phyloP scores from a whole-genome alignment of 2,888 invertebrate species.

The Brachylomia viminalis region DNA sequence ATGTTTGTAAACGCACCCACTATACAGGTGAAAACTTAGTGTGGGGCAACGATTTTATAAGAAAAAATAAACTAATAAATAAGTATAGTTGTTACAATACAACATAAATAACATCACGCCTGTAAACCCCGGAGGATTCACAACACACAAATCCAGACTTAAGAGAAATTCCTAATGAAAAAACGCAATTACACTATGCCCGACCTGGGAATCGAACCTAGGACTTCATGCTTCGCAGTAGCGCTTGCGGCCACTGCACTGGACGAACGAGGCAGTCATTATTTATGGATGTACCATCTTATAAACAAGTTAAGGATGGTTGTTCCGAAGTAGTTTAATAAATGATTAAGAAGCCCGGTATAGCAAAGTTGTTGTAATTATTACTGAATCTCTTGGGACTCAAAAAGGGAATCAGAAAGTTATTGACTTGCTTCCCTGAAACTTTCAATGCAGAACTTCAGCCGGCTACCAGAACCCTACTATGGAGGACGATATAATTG shows the following conservation, averaged over 20 bases:
- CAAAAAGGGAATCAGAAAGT: constrained; percentile 35
- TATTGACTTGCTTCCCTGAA: constrained; percentile 10
- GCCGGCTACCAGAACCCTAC: neutral
- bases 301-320: constrained; percentile 1
- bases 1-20: too few species aligned
- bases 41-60: too few species aligned
- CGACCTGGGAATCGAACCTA: too few species aligned
- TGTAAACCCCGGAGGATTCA: too few species aligned
- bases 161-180: neutral
- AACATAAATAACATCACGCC: neutral
- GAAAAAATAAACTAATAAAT: too few species aligned
- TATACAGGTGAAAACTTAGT: too few species aligned
- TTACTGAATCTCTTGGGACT: constrained; percentile 1
- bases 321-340: constrained; percentile 13
- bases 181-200: neutral
- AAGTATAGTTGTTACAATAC: neutral
- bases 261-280: neutral
- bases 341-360: constrained; percentile 19
- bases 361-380: constrained; percentile 9
- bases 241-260: neutral
- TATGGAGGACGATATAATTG: neutral
- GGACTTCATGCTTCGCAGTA: neutral
- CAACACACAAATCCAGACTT: too few species aligned
- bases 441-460: neutral
- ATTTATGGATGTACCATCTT: neutral